Percentiles rank a stretch among this genome's conserved stretches.
These are phyloP conservation scores for Pherbina coryleti DNA, from an alignment of 2,888 invertebrate genomes.

Conservation along the genomic window DNA sequence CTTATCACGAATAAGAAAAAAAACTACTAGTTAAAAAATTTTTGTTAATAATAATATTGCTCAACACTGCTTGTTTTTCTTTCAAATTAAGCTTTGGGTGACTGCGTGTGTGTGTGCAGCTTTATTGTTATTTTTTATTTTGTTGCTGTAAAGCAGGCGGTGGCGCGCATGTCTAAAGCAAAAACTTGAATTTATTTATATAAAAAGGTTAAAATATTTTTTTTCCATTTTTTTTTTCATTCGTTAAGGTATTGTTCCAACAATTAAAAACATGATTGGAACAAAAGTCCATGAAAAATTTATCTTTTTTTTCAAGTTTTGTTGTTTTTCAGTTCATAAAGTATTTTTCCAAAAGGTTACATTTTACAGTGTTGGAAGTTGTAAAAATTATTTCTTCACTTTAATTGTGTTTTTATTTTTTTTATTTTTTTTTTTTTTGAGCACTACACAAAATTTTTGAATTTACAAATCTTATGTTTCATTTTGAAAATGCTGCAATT, in stretches of 20 bases:
- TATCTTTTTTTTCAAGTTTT: background rate
- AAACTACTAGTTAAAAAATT: background rate
- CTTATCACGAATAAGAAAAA: background rate
- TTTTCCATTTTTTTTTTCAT: background rate
- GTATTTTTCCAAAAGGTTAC: constrained; percentile 14
- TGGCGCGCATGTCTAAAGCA: background rate
- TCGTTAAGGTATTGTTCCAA: background rate
- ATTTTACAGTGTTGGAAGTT: background rate
- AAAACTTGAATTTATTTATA: constrained; percentile 1
- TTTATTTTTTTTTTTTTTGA: background rate
- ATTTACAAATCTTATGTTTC: background rate
- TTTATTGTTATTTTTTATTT: background rate
- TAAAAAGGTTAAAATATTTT: background rate
- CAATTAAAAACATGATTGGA: constrained; percentile 14
- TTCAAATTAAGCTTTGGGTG: background rate
- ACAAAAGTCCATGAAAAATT: constrained; percentile 31
- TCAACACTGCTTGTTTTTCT: constrained; percentile 24
- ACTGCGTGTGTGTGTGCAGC: background rate
- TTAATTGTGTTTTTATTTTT: background rate
- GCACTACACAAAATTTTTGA: background rate
- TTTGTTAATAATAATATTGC: background rate
- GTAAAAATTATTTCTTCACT: background rate
- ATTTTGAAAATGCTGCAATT: background rate
- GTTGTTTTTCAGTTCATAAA: background rate
- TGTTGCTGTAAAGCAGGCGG: background rate